Evolutionary conservation across 2,797 vertebrate species (phyloP), one percentile per base, ranked within the genome.

Genomic region (Lagocephalus sceleratus): DNA sequence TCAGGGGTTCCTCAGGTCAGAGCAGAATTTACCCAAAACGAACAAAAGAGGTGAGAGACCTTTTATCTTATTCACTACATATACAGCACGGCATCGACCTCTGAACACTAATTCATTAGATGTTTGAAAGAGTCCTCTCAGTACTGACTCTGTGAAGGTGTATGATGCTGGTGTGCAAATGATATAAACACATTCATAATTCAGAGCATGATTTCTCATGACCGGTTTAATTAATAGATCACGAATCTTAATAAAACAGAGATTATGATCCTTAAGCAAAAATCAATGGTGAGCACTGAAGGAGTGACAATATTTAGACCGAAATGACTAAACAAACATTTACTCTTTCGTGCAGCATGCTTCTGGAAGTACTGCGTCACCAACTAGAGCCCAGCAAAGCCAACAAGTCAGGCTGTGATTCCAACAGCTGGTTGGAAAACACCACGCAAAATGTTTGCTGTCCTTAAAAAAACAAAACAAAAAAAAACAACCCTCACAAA

Each of bases 351-450:
- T 1, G 64, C 83, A 93, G 92, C 92, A 1, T 93, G 92, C 77
- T 93, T 93, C 85, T 93, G 92, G 92, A 93, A 93, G 72, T 93
- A 93, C 76, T 93, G 92, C 20, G 92, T 93, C 62, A 92, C 92
- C 80, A 92, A 90, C 78, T 93, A 84, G 60, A 71, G 53, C n/a
- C 8, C 22, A 26, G 43, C 21, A 16, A 52, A 22, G 26, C 32
- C 20, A 16, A 49, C 25, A 52, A 3, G 26, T 6, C 11, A 32
- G 32, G 61, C 21, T 42, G n/a, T 20, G 35, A 48, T 44, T 57
- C 47, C 26, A 44, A 42, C 50, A 47, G 47, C 51, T 3, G 32
- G 10, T 14, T 35, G 32, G 32, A 35, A 12, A 35, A 35, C 11
- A 16, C 32, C 40, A 35, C 59, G 59, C 51, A 25, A 5, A 44